Percentiles rank a stretch among this genome's conserved stretches.
phyloP scores from a whole-genome alignment of 2,113 vertebrate genomes.

The Dicaeum eximium region DNA sequence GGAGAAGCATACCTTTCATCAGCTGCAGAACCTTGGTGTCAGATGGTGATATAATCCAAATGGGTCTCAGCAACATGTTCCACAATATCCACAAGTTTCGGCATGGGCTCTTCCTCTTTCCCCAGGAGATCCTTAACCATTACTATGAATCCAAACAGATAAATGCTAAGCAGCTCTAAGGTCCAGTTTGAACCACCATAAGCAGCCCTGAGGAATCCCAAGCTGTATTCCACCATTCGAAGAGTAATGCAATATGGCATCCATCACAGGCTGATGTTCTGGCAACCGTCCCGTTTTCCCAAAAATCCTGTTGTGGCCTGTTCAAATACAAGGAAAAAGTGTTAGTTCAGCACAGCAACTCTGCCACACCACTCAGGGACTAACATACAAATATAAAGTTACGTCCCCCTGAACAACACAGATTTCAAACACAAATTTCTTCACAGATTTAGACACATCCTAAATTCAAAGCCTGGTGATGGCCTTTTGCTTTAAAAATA shows the following conservation, averaged over 20 bases:
- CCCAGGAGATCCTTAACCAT: background rate
- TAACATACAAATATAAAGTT: background rate
- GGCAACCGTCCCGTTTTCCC: background rate
- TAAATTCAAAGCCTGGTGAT: background rate
- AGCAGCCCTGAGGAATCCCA: background rate
- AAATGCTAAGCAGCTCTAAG: background rate
- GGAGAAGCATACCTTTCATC: slow-evolving; percentile 6
- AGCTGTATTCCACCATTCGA: background rate
- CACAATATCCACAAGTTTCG: background rate
- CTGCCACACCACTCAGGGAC: accelerated
- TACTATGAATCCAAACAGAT: background rate
- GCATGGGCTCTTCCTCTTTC: background rate
- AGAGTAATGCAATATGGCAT: background rate
- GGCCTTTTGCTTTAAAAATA: background rate
- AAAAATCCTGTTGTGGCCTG: background rate
- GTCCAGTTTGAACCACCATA: background rate
- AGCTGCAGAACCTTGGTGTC: background rate
- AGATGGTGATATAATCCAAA: background rate
- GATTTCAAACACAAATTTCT: background rate
- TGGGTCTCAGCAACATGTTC: background rate
- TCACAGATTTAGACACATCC: background rate
- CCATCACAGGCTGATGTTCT: background rate
- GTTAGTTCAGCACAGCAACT: background rate
- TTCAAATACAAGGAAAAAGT: background rate
- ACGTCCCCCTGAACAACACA: background rate